Evolutionary conservation across 2,797 vertebrate species (phyloP).

Genomic region (Silurus aristotelis): DNA sequence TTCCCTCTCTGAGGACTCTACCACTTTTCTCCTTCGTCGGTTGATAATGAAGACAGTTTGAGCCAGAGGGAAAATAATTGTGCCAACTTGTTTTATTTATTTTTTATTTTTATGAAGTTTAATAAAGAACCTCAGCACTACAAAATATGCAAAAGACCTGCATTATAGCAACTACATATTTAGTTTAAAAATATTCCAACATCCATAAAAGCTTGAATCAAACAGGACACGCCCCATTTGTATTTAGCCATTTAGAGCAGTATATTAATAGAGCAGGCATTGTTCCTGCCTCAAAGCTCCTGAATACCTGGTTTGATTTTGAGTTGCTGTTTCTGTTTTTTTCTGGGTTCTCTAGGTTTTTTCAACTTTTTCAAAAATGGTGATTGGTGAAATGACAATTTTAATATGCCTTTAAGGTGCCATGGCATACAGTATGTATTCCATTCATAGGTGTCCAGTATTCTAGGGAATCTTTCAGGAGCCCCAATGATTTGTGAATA

Average conservation of each 20-base stretch:
- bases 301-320: not conserved
- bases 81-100: not conserved
- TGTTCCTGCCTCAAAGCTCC: not conserved
- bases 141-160: not conserved
- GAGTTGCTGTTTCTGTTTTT: not conserved
- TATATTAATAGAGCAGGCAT: not conserved
- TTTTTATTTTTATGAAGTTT: not conserved
- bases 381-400: not conserved
- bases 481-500: not conserved
- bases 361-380: not conserved
- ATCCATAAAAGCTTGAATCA: not conserved
- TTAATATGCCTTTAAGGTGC: not conserved
- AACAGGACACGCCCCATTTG: too few species aligned
- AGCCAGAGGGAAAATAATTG: not conserved
- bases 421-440: not conserved
- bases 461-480: not conserved
- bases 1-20: conserved; percentile 3
- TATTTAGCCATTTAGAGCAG: not conserved
- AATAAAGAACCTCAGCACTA: too few species aligned
- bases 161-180: not conserved
- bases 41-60: not conserved
- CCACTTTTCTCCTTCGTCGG: not conserved
- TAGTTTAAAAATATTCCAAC: not conserved
- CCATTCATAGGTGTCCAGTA: not conserved
- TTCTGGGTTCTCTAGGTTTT: not conserved